Conservation (phyloP, 2,888 invertebrate genomes). For the Callimorpha dominula region DNA sequence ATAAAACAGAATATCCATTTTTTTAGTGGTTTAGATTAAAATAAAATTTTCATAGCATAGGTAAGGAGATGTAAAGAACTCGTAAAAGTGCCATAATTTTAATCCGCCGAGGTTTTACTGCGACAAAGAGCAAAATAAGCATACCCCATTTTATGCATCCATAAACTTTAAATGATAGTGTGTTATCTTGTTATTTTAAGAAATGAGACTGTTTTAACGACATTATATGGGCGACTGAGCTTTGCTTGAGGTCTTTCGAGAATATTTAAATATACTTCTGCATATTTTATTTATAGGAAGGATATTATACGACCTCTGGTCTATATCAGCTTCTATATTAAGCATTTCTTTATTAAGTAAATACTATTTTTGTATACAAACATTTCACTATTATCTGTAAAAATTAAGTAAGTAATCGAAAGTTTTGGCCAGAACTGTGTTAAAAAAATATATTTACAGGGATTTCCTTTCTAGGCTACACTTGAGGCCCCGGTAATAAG, state of each 20-base stretch:
- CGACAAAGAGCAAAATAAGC: slow-evolving; percentile 49
- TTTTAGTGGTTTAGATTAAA: slow-evolving; percentile 19
- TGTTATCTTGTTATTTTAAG: slow-evolving; percentile 27
- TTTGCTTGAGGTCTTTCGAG: not conserved
- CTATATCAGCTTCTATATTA: not conserved
- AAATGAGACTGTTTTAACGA: slow-evolving; percentile 12
- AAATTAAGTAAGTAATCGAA: too few relatives aligned
- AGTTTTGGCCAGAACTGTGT: too few relatives aligned
- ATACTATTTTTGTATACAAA: too few relatives aligned
- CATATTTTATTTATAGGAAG: not conserved
- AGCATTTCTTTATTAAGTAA: not conserved
- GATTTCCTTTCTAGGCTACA: too few relatives aligned
- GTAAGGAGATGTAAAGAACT: slow-evolving; percentile 42
- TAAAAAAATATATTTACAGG: too few relatives aligned
- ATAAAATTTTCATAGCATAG: slow-evolving; percentile 39
- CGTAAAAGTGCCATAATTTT: slow-evolving; percentile 58
- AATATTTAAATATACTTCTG: not conserved
- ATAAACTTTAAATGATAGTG: slow-evolving; percentile 48
- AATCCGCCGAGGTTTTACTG: slow-evolving; percentile 51
- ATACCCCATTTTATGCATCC: slow-evolving; percentile 45
- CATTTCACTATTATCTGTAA: too few relatives aligned
- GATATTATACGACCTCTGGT: not conserved
- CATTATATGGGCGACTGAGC: not conserved
- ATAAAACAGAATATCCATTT: slow-evolving; percentile 1
- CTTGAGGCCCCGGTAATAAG: too few relatives aligned